Evolutionary conservation across 2,888 invertebrate species (phyloP).

Genomic region (Hypselothyrea guttata): DNA sequence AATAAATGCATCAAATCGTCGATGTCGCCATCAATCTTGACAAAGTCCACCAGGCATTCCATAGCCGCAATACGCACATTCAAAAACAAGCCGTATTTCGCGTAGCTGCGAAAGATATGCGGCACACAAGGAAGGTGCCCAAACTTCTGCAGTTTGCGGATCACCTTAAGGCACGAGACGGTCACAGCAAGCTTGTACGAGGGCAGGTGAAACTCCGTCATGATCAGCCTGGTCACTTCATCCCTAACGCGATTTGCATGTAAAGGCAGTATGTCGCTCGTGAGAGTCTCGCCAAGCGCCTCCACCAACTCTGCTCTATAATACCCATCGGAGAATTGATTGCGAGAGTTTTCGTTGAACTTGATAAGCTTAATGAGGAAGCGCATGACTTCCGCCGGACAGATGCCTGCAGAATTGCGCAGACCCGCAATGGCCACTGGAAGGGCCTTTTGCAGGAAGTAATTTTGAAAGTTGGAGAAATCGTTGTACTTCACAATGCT

Average conservation of each 20-base stretch:
- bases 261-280: constrained; percentile 89
- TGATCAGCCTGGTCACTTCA: constrained; percentile 95
- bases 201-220: constrained; percentile 96
- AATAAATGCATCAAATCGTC: constrained; percentile 92
- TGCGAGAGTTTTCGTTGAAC: constrained; percentile 98
- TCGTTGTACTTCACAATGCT: constrained; percentile 97
- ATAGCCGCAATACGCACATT: constrained; percentile 95
- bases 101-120: constrained; percentile 94
- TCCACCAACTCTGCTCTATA: constrained; percentile 96
- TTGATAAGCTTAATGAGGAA: constrained; percentile 97
- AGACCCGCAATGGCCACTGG: constrained; percentile 97
- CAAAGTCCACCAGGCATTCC: constrained; percentile 95
- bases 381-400: constrained; percentile 95
- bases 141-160: constrained; percentile 95
- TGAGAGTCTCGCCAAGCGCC: constrained; percentile 95
- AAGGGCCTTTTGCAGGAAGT: constrained; percentile 96
- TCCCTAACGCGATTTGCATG: constrained; percentile 95
- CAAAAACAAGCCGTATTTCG: constrained; percentile 94
- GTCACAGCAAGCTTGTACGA: constrained; percentile 96
- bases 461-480: constrained; percentile 96
- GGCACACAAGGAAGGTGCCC: constrained; percentile 96
- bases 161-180: constrained; percentile 93
- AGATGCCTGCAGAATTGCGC: constrained; percentile 95
- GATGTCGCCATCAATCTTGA: constrained; percentile 92
- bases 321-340: constrained; percentile 96